Evolutionary conservation across 1,140 invertebrate species (phyloP), one percentile per base, ranked within the genome.

Genomic region (Drosophila serrata): DNA sequence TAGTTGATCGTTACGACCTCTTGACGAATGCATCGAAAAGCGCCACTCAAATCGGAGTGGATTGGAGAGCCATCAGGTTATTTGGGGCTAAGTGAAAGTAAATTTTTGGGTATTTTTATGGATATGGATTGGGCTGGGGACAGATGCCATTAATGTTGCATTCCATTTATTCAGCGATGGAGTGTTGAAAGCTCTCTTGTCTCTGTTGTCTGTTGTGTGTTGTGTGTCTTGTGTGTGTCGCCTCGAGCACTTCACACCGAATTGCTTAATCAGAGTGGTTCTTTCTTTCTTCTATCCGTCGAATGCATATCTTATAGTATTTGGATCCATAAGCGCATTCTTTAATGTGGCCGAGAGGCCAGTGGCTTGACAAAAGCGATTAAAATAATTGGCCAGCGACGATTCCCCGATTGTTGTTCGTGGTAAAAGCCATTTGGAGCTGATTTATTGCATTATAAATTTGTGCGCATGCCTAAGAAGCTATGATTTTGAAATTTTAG

Each of bases 401-500:
- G 82, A 67, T 24, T 61, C 62, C 39, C 79, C 57, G 62, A 59
- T 58, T 58, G 35, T 53, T 24, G 65, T 67, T 51, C 74, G 74
- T 68, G 72, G 72, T 90, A 84, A 80, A 84, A 90, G 84, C 84
- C 84, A 88, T 88, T 88, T 82, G 43, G 63, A 77, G 59, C 84
- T 88, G 84, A 88, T 88, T 88, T 88, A 88, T 88, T 88, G 64
- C 85, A 84, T 81, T 88, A 88, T 88, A 88, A 88, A 88, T 88
- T 73, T 88, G 84, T 88, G 84, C 85, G 80, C 84, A 88, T 88
- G 84, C 81, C 84, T 90, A 88, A 78, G 85, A 90, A 88, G 84
- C 85, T 90, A 77, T 49, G 80, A 80, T 88, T 90, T 85, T 82
- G 65, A 82, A 77, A 84, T 88, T 76, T 88, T 88, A 88, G 84